A percentile compares a stretch with the other conserved stretches of the same genome.
These are phyloP conservation scores for Vanessa cardui DNA, from an alignment of 2,888 invertebrate genomes.

Conservation along the genomic window DNA sequence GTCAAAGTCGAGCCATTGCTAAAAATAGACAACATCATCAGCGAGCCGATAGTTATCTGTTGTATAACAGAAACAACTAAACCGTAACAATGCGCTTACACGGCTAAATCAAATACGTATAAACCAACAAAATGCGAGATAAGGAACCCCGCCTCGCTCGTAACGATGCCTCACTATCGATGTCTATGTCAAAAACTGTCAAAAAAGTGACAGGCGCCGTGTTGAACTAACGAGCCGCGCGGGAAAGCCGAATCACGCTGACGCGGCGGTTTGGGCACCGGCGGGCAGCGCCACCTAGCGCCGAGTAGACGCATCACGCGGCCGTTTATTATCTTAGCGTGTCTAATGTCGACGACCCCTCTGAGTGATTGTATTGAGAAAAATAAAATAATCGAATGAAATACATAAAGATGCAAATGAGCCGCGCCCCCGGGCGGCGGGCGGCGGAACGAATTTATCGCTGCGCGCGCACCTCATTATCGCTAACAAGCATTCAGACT, in stretches of 20 bases:
- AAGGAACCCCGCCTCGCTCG: constrained; percentile 72
- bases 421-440: constrained; percentile 72
- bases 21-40: constrained; percentile 39
- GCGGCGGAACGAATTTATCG: constrained; percentile 72
- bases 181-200: constrained; percentile 82
- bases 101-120: constrained; percentile 62
- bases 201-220: constrained; percentile 79
- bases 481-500: constrained; percentile 77
- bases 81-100: constrained; percentile 73
- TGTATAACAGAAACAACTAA: constrained; percentile 59
- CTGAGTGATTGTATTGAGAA: constrained; percentile 51
- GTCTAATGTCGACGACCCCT: constrained; percentile 47
- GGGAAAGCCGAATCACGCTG: constrained; percentile 53
- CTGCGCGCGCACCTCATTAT: constrained; percentile 78
- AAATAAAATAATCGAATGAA: constrained; percentile 53
- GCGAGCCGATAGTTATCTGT: constrained; percentile 52
- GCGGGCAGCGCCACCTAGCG: constrained; percentile 65
- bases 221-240: constrained; percentile 79
- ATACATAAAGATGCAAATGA: constrained; percentile 78
- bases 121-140: constrained; percentile 73
- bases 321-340: not conserved
- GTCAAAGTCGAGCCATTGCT: constrained; percentile 20
- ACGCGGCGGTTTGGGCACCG: constrained; percentile 51
- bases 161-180: constrained; percentile 73
- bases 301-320: constrained; percentile 55